A percentile compares a stretch with the other conserved stretches of the same genome.
phyloP scores from a whole-genome alignment of 2,113 vertebrate species.

The Ploceus nigricollis region DNA sequence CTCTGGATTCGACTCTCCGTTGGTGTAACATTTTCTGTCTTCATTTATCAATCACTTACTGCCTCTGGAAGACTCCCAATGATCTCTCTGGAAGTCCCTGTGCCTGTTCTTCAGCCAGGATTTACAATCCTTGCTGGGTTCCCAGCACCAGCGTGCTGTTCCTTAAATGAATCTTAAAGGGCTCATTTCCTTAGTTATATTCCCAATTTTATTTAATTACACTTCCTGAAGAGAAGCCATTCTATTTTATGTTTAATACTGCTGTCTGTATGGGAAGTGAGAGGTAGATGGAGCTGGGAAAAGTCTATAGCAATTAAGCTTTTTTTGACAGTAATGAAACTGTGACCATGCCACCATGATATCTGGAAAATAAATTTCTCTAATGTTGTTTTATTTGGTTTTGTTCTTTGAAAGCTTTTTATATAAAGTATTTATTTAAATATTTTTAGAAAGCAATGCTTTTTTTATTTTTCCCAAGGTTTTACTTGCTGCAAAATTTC shows the following conservation, averaged over 20 bases:
- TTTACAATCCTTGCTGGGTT: not conserved
- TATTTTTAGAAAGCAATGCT: not conserved
- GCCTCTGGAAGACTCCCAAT: not conserved
- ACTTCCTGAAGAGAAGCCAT: constrained; percentile 38
- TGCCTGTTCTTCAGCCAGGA: not conserved
- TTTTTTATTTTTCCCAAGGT: not conserved
- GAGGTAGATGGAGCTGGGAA: not conserved
- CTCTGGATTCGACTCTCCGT: rapidly evolving
- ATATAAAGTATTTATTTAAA: not conserved
- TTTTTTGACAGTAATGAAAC: not conserved
- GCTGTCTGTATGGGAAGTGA: not conserved
- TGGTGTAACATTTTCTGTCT: not conserved
- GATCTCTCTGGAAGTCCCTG: not conserved
- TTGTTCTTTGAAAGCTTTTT: not conserved
- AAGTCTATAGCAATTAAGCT: not conserved
- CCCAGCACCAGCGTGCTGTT: not conserved
- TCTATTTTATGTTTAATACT: constrained; percentile 33
- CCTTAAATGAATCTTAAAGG: constrained; percentile 51
- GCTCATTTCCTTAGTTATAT: constrained; percentile 47
- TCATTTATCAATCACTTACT: not conserved
- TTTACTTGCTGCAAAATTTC: not conserved
- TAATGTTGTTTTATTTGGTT: not conserved
- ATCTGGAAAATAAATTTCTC: not conserved
- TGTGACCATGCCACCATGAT: not conserved
- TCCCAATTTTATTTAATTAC: constrained; percentile 57